Base-by-base conservation (phyloP, 1,140 invertebrate species). In the Lordiphosa clarofinis region DNA sequence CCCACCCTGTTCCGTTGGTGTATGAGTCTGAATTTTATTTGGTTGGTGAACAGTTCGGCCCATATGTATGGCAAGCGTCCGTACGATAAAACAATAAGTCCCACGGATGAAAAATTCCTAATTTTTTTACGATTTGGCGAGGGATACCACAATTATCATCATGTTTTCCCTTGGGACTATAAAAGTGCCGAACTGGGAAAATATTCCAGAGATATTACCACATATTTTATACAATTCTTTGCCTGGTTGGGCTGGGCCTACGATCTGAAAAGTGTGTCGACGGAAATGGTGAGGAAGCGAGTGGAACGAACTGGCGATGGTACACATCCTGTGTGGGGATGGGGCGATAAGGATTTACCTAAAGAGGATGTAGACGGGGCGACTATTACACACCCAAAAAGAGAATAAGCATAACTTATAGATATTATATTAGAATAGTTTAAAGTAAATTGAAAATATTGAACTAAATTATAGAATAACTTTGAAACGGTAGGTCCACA, bases 121-220 rank as follows among this genome's bases (percentile, higher is more conserved):
- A 90, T 92, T 0, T 50, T 92, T 2, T 65, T 92, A 3, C 81
- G 90, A 0, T 76, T 91, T 21, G 92, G 92, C 0, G 93, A 94
- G 89, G 95, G 95, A n/a, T 49, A 37, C 5, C 47, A 49, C 13
- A 49, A 49, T 21, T 49, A 49, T 11, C 47, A 49, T 49, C 47
- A 97, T 86, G 92, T 93, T 0, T 97, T 97, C 87, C 96, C 96
- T 0, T 95, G 93, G 76, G 87, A 89, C 38, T 94, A 94, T 73
- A 90, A 90, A 43, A 90, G 92, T 1, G 91, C 92, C 24, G 94
- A 95, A 71, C 13, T 19, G 6, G 47, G 47, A 8, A 31, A 53
- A 10, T 53, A 53, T 11, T 12, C 33, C 1, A n/a, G 46, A 6
- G 59, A 61, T 40, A 0, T 61, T 1, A 50, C 58, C 4, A 63